Percentiles rank a stretch among this genome's conserved stretches.
These are phyloP conservation scores for Pogonomyrmex barbatus DNA, from an alignment of 1,140 invertebrate species.

Conservation along the genomic window DNA sequence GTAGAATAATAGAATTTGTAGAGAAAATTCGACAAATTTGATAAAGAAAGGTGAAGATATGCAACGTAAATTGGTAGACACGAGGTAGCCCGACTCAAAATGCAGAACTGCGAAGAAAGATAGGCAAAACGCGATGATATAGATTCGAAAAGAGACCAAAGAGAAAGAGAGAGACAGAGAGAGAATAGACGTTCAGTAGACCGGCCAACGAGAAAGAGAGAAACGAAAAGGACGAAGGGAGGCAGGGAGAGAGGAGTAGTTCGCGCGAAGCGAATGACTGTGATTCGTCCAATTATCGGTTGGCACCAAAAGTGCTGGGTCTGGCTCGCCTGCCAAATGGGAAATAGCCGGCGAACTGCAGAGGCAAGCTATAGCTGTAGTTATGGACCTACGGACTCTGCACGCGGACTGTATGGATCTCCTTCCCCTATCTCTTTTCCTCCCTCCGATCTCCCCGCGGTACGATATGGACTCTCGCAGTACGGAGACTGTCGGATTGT, in stretches of 20 bases:
- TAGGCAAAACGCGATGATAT: neutral
- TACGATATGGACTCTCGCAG: conserved; percentile 64
- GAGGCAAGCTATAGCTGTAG: conserved; percentile 75
- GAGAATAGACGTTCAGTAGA: neutral
- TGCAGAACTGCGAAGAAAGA: conserved; percentile 16
- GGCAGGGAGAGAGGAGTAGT: conserved; percentile 50
- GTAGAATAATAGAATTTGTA: too few relatives aligned
- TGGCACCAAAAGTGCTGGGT: conserved; percentile 83
- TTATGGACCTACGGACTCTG: conserved; percentile 72
- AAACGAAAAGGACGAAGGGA: conserved; percentile 6
- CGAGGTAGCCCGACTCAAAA: conserved; percentile 3
- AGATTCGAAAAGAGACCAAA: conserved; percentile 21
- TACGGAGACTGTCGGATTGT: conserved; percentile 65
- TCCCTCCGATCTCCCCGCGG: neutral
- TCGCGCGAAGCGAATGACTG: conserved; percentile 81
- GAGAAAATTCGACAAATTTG: neutral
- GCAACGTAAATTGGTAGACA: conserved; percentile 2
- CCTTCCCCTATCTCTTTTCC: conserved; percentile 37
- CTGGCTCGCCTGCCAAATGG: conserved; percentile 83
- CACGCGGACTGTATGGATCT: conserved; percentile 67
- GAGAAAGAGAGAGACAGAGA: neutral
- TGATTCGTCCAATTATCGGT: conserved; percentile 83
- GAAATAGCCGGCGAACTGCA: conserved; percentile 81
- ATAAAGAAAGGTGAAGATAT: neutral
- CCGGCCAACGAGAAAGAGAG: conserved; percentile 29